Evolutionary conservation across 2,113 vertebrate genomes (phyloP), one percentile per base, ranked within the genome.

Genomic region (Eulemur macaco): DNA sequence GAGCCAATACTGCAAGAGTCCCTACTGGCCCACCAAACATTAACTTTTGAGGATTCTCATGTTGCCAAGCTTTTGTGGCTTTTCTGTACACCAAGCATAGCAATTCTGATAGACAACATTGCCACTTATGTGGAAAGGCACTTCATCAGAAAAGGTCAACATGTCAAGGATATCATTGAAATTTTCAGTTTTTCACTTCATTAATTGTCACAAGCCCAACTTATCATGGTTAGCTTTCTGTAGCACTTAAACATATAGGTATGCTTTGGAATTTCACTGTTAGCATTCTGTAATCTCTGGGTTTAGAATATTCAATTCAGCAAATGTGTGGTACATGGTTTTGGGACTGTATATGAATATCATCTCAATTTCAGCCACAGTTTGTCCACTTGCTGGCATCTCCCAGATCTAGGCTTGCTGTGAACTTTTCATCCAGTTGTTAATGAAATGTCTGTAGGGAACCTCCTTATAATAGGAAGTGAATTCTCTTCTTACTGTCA

Each of bases 161-260:
- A 78, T 95, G n/a, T 78, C 60, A 93, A 96, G 39, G 93, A 47
- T 29, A 93, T 52, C 42, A 80, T 3, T 73, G 25, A 13, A 96
- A 63, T 91, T 86, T 95, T 92, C 63, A 20, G 73, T 50, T 89
- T 96, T 89, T 96, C 50, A 82, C 68, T 95, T 95, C 52, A 91
- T 71, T 82, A 60, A 29, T 45, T 93, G 34, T 93, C 66, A 95
- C n/a, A 45, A 90, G 29, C 52, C 69, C 85, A 89, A 93, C 25
- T 86, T 68, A 56, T 42, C 42, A 60, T 37, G 37, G 50, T 69
- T 89, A 83, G 58, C 78, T 91, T 50, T 68, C 42, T 68, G 14
- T 15, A 88, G 50, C 39, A 95, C 89, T 56, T 82, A 81, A 88
- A 89, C 58, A 95, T 37, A 39, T 20, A 95, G 27, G 42, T 56